Base-by-base conservation (phyloP, 2,888 invertebrate species). In the Agapetus fuscipes region DNA sequence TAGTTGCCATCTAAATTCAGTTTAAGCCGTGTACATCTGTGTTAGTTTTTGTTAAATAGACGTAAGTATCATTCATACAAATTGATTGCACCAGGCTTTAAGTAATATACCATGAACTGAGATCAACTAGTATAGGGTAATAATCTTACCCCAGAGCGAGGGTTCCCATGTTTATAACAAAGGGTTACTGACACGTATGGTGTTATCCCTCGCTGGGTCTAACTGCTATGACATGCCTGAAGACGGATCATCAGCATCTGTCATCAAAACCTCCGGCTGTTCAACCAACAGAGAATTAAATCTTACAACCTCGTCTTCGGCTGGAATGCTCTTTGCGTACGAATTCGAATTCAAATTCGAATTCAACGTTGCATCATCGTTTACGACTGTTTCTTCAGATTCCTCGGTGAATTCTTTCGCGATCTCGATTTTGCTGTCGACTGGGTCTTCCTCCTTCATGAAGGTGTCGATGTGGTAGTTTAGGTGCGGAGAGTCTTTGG, bases 211-310 rank as follows among this genome's bases (percentile, higher is more conserved):
- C 43, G 48, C 45, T 25, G 39, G 33, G 13, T 48, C 45, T 44
- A 49, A 56, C 49, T 56, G 58, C 61, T 65, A 65, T 56, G 66
- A 64, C 64, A 65, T 66, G 39, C 64, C 64, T 20, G 64, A 64
- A 20, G 64, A 64, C 13, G 63, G 62, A 51, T 64, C 63, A 47
- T 65, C 65, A 14, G 53, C 59, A 46, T 64, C 64, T 3, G 54
- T 53, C 30, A 38, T 32, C 34, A 44, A 39, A 10, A 43, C 45
- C 13, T 48, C 45, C 11, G 33, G 36, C 30, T 45, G 39, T 32
- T 70, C 66, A 34, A 67, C 66, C 2, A 69, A 66, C 52, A 68
- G 68, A 56, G 68, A 67, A 61, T 69, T 67, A 64, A 68, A 69
- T 39, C 69, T 56, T 52, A 69, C 68, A 51, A 60, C 58, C 43